Conservation (phyloP, 1,140 invertebrate genomes). For the Trichomalopsis sarcophagae region DNA sequence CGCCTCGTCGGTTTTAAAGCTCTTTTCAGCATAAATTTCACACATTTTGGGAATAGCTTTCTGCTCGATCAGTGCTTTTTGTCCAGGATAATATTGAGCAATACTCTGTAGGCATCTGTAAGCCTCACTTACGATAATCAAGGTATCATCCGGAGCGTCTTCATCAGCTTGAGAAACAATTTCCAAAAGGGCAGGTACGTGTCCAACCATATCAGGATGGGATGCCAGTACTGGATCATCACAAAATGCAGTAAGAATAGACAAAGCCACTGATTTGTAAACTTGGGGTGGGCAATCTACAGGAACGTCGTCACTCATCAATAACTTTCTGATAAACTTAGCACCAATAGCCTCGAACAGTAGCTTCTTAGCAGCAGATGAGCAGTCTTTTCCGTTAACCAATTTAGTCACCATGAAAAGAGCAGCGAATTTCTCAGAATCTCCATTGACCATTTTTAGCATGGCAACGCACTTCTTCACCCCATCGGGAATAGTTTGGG, state of each 20-base stretch:
- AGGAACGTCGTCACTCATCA: conserved; percentile 84
- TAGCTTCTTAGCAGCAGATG: conserved; percentile 81
- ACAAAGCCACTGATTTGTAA: conserved; percentile 92
- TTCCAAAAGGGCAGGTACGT: conserved; percentile 87
- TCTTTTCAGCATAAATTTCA: conserved; percentile 88
- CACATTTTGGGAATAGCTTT: conserved; percentile 87
- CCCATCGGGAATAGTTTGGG: conserved; percentile 79
- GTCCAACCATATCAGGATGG: conserved; percentile 87
- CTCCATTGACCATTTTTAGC: conserved; percentile 84
- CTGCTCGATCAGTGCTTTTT: conserved; percentile 83
- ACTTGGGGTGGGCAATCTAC: conserved; percentile 89
- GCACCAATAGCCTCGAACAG: conserved; percentile 92
- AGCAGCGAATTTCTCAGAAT: conserved; percentile 93
- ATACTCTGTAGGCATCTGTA: conserved; percentile 89
- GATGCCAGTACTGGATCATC: conserved; percentile 85
- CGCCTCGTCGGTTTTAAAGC: conserved; percentile 91
- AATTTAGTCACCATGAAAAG: conserved; percentile 93
- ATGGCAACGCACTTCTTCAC: conserved; percentile 88
- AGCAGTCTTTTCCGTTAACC: conserved; percentile 87
- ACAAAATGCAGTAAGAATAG: conserved; percentile 89
- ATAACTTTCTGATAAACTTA: conserved; percentile 86
- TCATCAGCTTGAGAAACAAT: conserved; percentile 88
- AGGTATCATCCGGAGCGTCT: conserved; percentile 87
- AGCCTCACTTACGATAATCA: conserved; percentile 91
- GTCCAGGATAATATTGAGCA: conserved; percentile 82